Evolutionary conservation across 2,797 vertebrate genomes (phyloP), one percentile per base, ranked within the genome.

Genomic region (Tenualosa thibaudeaui): DNA sequence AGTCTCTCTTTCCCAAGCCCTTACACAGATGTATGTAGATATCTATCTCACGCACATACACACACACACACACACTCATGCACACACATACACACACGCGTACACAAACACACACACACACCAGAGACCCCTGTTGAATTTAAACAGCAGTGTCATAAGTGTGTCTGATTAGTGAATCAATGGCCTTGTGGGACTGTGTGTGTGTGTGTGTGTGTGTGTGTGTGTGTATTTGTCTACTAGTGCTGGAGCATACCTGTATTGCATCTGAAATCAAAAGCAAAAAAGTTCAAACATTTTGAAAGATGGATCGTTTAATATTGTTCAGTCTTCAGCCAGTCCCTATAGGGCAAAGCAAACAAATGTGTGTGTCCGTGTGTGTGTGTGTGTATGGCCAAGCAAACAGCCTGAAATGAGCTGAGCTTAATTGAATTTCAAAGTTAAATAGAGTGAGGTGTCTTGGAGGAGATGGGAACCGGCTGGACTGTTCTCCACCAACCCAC

Each of bases 361-460:
- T 26, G n/a, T 65, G 62, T 60, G 9, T 53, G 51, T 53, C 3
- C 9, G 51, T 53, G 51, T 53, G 13, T 58, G 56, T 22, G 19
- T 60, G 56, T 7, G 22, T 60, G 19, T 7, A 60, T 60, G 56
- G 46, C 46, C 46, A 46, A 7, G 46, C 46, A 2, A 65, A 65
- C 62, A 31, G 68, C 1, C 31, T 75, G 31, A 12, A 75, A 6
- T 75, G 31, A 75, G 15, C 15, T 75, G 31, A 43, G 68, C 31
- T 5, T 40, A 40, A 71, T 71, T 40, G 65, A 71, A 13, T 40
- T 40, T 40, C 10, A 71, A 71, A 40, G 65, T 71, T 71, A 71
- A 71, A 71, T 71, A 3, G 13, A 71, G 65, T 71, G 65, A 71
- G 31, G 65, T 71, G 65, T 31, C 26, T 71, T 40, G 65, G 65